phyloP scores from a whole-genome alignment of 2,888 invertebrate genomes.

The Piscicola geometra region DNA sequence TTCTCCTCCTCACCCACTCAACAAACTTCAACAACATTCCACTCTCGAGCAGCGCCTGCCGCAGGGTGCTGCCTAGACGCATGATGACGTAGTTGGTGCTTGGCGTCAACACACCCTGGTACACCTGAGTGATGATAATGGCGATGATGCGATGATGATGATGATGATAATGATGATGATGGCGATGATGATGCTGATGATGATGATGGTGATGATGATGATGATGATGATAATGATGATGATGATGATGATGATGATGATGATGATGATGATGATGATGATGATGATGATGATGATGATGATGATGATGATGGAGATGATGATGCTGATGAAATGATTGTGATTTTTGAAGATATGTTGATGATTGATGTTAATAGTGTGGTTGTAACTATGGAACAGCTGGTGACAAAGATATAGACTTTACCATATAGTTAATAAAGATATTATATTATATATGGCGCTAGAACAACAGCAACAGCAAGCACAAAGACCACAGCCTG shows the following conservation, averaged over 20 bases:
- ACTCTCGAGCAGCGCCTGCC: background rate
- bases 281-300: conserved; percentile 7
- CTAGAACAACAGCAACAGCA: too few relatives aligned
- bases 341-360: too few relatives aligned
- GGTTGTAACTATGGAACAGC: too few relatives aligned
- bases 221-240: conserved; percentile 32
- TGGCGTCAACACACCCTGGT: conserved; percentile 20
- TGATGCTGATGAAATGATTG: conserved; percentile 8
- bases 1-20: conserved; percentile 9
- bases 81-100: background rate
- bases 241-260: conserved; percentile 33
- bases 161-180: too few relatives aligned
- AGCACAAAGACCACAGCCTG: too few relatives aligned
- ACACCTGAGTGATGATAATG: conserved; percentile 8
- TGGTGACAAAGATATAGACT: too few relatives aligned
- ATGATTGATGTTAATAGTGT: too few relatives aligned
- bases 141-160: background rate
- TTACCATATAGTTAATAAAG: too few relatives aligned
- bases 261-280: conserved; percentile 28
- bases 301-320: conserved; percentile 27
- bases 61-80: background rate
- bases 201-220: background rate
- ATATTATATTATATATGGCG: too few relatives aligned
- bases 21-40: background rate
- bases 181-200: too few relatives aligned